Base-by-base conservation (phyloP, 2,888 invertebrate genomes). In the Coleophora deauratella region DNA sequence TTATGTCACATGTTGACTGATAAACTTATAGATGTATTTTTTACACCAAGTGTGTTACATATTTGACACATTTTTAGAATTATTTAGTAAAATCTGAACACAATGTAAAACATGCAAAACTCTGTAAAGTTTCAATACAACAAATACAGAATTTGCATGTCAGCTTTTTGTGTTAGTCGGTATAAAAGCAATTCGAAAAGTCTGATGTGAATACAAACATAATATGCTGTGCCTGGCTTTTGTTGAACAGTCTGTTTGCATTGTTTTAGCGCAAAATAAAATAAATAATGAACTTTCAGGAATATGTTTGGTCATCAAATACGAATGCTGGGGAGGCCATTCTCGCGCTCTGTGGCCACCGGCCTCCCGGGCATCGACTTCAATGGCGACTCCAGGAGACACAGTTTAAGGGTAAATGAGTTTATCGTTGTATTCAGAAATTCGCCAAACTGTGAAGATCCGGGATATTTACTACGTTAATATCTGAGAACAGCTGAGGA, bases 291-390 rank as follows among this genome's bases (percentile, higher is more conserved):
- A 78, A 50, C 71, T 89, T 78, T 79, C 81, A 88, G 88, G 68
- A 87, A 89, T 59, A 90, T 89, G 78, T 88, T 89, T 62, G 86
- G 89, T 46, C 88, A 88, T 49, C 88, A 89, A 68, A 89, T 89
- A 65, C 88, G 90, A 51, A 89, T 90, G 74, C 78, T 90, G 67
- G 90, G 90, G 54, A 79, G 90, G 57, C 89, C 89, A 38, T 90
- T 90, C 66, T 90, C 90, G 46, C 86, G 89, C 58, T 89, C 89
- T 34, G 89, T 89, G 43, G 89, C 89, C 27, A 89, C 88, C 46
- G 87, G 89, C 21, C 73, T 88, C 48, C 84, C 86, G 11, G 86
- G 86, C 37, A 87, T 87, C 39, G 82, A 81, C 60, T 69, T 84
- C 33, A 86, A 66, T 49, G 79, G 74, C 31, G 88, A 88, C 51